Evolutionary conservation across 2,797 vertebrate species (phyloP).

Genomic region (Sarcoramphus papa): DNA sequence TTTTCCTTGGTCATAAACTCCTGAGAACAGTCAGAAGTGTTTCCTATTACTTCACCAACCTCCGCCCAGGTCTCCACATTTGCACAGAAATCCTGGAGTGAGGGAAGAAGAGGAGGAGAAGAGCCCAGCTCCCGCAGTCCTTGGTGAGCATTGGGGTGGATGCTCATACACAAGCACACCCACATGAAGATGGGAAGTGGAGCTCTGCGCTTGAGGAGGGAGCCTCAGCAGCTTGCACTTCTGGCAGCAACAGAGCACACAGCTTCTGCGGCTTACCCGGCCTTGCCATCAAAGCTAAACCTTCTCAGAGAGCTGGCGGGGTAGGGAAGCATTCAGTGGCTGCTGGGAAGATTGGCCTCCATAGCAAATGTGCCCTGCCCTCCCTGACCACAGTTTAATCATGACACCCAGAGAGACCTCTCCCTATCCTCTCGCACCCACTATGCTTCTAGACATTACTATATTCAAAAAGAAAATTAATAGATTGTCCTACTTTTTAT

Average conservation of each 20-base stretch:
- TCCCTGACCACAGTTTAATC: background rate
- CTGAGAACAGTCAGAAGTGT: background rate
- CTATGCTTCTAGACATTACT: background rate
- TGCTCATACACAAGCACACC: background rate
- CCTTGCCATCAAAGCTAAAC: background rate
- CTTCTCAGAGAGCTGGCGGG: background rate
- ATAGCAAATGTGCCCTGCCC: background rate
- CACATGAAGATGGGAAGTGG: background rate
- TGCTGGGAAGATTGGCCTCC: background rate
- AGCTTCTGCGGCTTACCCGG: background rate
- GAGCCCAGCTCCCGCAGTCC: background rate
- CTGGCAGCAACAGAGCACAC: background rate
- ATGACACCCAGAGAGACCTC: background rate
- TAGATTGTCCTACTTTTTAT: background rate
- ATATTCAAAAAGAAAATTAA: background rate
- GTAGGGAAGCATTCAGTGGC: too few relatives aligned
- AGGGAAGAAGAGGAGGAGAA: background rate
- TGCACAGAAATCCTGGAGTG: background rate
- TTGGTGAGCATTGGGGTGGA: fast-evolving
- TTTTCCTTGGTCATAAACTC: background rate
- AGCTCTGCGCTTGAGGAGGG: background rate
- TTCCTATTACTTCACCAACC: background rate
- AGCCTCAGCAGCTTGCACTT: background rate
- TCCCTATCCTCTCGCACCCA: fast-evolving
- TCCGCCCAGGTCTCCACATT: background rate